Evolutionary conservation across 2,113 vertebrate genomes (phyloP).

Genomic region (Anguilla japonica): DNA sequence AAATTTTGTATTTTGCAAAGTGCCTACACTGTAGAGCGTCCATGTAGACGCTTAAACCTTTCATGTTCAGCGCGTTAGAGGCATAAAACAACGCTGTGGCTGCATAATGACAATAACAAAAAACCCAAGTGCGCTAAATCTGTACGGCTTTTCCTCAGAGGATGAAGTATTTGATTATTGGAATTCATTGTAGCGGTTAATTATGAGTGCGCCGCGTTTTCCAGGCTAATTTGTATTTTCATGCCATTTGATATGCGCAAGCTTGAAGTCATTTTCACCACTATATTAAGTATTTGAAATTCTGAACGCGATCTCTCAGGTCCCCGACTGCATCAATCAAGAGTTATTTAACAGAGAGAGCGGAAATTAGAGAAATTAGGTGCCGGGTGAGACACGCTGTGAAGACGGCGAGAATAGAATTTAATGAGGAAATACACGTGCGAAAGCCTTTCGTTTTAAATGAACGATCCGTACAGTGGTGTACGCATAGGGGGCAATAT

Average conservation of each 20-base stretch:
- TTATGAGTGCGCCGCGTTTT: constrained; percentile 60
- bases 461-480: background rate
- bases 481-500: background rate
- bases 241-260: constrained; percentile 73
- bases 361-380: constrained; percentile 30
- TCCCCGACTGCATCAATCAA: constrained; percentile 62
- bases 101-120: constrained; percentile 52
- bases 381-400: background rate
- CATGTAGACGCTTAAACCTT: background rate
- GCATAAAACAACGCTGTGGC: constrained; percentile 64
- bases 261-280: constrained; percentile 72
- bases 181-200: constrained; percentile 65
- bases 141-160: constrained; percentile 55
- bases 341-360: constrained; percentile 60
- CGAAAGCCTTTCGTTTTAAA: background rate
- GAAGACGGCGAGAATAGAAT: background rate
- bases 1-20: no score
- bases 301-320: constrained; percentile 58
- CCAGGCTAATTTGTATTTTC: constrained; percentile 70
- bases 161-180: constrained; percentile 67
- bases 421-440: constrained; percentile 13
- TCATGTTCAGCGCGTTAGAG: background rate
- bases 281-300: constrained; percentile 73
- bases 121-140: constrained; percentile 52
- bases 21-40: no score